Base-by-base conservation (phyloP, 2,888 invertebrate genomes). In the Macaria liturata region DNA sequence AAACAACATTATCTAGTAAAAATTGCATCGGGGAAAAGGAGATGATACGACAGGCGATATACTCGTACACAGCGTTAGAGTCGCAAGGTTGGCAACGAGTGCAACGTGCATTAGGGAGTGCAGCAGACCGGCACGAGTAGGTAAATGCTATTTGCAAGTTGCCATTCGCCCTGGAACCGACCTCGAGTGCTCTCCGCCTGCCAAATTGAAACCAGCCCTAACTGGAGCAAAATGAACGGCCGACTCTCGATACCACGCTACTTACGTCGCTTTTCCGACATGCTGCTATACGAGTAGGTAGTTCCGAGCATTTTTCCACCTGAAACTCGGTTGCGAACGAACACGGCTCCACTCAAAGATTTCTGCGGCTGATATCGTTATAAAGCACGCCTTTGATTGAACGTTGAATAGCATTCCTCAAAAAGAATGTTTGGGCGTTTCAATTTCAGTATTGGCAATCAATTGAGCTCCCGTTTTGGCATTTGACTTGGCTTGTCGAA, bases 141-240 rank as follows among this genome's bases (percentile, higher is more conserved):
- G 81, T 80, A 82, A 85, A 84, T 83, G 84, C 81, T 84, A 85
- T 89, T 86, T 86, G 84, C 83, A 82, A 85, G 83, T 84, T 83
- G 72, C 81, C 70, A 72, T 81, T 78, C 76, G 76, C 76, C 72
- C 72, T 74, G 74, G 74, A 76, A 70, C 75, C 69, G 68, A 72
- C 72, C 71, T 76, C 70, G 72, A 83, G 80, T 75, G 78, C 78
- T 79, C 81, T 80, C 78, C 68, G 70, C 73, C 75, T 83, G 80
- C 85, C 85, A 88, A 88, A 88, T 88, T 87, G 85, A 84, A 86
- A 82, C 78, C 75, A 67, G 75, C 75, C 78, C 77, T 76, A 81
- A 83, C 79, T 81, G 74, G 71, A 72, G 78, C 79, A 77, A 84
- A 84, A 85, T 84, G 80, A 80, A 81, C 72, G 75, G 60, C 73